phyloP scores from a whole-genome alignment of 2,113 vertebrate genomes.

The Lepisosteus oculatus region DNA sequence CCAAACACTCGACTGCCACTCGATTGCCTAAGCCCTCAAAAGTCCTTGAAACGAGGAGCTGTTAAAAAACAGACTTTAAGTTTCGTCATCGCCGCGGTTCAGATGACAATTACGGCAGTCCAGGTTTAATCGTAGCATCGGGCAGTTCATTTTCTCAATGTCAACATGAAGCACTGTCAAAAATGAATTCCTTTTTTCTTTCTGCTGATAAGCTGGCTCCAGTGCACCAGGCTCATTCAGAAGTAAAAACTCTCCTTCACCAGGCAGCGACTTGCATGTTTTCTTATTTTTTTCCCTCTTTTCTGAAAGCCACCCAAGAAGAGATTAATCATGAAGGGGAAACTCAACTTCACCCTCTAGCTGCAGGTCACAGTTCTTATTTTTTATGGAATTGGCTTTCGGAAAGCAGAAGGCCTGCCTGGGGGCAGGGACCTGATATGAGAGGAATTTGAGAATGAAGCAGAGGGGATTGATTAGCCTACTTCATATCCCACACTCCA shows the following conservation, averaged over 20 bases:
- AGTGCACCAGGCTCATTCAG: constrained; percentile 74
- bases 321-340: constrained; percentile 96
- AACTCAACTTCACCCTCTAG: constrained; percentile 94
- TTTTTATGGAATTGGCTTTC: constrained; percentile 97
- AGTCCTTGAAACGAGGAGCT: constrained; percentile 44
- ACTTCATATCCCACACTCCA: constrained; percentile 97
- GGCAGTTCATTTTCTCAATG: constrained; percentile 88
- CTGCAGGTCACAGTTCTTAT: constrained; percentile 97
- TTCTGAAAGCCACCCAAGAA: constrained; percentile 89
- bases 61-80: constrained; percentile 61
- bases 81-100: constrained; percentile 67
- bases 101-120: constrained; percentile 77
- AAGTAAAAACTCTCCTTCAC: constrained; percentile 71
- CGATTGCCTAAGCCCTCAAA: constrained; percentile 32
- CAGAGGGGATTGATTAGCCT: constrained; percentile 97
- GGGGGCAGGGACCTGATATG: constrained; percentile 93
- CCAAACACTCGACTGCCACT: constrained; percentile 31
- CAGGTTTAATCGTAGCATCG: constrained; percentile 82
- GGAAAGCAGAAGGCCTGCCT: constrained; percentile 93
- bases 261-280: constrained; percentile 76
- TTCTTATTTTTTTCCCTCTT: constrained; percentile 62
- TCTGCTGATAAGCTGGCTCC: constrained; percentile 84
- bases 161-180: constrained; percentile 83
- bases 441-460: constrained; percentile 95
- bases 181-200: constrained; percentile 78